Base-by-base conservation (phyloP, 2,797 vertebrate genomes). In the Heteromormyrus szaboi region DNA sequence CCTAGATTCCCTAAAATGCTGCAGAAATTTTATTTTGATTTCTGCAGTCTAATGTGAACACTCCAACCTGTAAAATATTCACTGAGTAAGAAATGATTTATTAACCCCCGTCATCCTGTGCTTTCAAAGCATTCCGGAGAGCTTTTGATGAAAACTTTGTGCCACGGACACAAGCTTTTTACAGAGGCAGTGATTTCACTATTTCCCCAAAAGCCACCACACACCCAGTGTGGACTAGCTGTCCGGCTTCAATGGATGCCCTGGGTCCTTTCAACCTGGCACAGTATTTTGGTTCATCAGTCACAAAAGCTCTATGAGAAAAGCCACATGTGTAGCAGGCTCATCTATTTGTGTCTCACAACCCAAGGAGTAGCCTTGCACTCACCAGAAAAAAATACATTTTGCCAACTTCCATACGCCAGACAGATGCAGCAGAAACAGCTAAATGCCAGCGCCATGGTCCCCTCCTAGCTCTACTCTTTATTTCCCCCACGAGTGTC, bases 401-500 rank as follows among this genome's bases (percentile, higher is more conserved):
- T 37, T 76, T 0, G 1, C 37, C 37, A 37, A 41, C 33, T 41
- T 76, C 33, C 68, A 76, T 41, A 41, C 68, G 37, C 33, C 68
- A 76, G 33, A 76, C 29, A 76, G 68, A 17, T 76, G 68, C 68
- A 76, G 68, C 68, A 76, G 68, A 65, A 62, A 65, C 7, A 17
- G 56, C 41, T 89, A 86, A 86, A 6, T 44, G 12, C 48, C 76
- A 33, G 33, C 33, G 19, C 19, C 33, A 22, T 25, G 33, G 62
- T 51, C 62, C 3, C 12, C 48, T 54, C 50, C 1, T 25, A 25
- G 25, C 44, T 41, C 19, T 29, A 33, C 14, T 14, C 56, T 81
- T 76, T 41, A 86, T 81, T 62, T 88, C 88, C 83, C 88, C 88
- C 90, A 89, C 56, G 86, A 89, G 86, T 79, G 59, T 88, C 81